These are phyloP conservation scores for Hyalella azteca DNA, from an alignment of 2,888 invertebrate species.

Conservation along the genomic window DNA sequence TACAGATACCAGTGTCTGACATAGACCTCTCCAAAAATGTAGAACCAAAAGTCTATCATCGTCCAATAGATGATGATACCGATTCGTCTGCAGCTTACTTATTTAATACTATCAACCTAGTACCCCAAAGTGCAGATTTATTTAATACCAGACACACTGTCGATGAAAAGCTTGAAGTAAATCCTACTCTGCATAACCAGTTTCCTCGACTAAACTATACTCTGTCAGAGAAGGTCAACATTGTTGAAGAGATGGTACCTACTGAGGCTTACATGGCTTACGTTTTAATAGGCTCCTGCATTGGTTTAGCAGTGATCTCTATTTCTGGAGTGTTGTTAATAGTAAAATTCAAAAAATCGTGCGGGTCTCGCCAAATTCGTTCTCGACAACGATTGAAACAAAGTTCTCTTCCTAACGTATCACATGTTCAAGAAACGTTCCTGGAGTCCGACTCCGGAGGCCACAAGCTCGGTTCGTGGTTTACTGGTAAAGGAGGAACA, in stretches of 20 bases:
- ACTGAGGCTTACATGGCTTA: conserved; percentile 50
- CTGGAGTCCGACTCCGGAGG: conserved; percentile 47
- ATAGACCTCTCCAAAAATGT: background rate
- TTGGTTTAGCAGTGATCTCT: conserved; percentile 52
- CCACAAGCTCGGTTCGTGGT: conserved; percentile 56
- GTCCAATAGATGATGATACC: background rate
- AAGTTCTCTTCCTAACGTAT: conserved; percentile 43
- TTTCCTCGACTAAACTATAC: conserved; percentile 16
- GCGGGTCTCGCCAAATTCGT: conserved; percentile 53
- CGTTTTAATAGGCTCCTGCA: conserved; percentile 53
- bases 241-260: conserved; percentile 5
- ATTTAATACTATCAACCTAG: conserved; percentile 3
- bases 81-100: conserved; percentile 15
- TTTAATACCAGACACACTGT: conserved; percentile 31
- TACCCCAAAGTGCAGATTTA: conserved; percentile 18
- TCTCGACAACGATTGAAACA: conserved; percentile 43
- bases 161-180: background rate
- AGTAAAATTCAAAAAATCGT: conserved; percentile 54
- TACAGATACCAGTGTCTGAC: background rate
- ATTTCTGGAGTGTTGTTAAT: conserved; percentile 51
- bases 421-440: conserved; percentile 37
- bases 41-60: background rate
- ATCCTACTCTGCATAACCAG: background rate
- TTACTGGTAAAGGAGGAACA: conserved; percentile 52
- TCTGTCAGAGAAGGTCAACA: background rate